Evolutionary conservation across 2,888 invertebrate genomes (phyloP).

Genomic region (Hyles lineata): DNA sequence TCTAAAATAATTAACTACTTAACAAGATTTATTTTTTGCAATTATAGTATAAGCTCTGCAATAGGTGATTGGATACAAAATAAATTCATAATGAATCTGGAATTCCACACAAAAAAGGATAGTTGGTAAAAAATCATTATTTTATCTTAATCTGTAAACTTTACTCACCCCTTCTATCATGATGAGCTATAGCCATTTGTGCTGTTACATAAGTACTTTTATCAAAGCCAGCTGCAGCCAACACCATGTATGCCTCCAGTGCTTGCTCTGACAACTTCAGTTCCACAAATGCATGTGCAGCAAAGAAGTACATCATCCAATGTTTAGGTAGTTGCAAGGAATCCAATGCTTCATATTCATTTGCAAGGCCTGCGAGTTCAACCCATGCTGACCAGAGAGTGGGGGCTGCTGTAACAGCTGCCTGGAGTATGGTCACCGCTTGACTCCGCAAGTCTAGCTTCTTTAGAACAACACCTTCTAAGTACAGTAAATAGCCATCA

Average conservation of each 20-base stretch:
- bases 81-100: too few species aligned
- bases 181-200: constrained; percentile 96
- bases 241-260: constrained; percentile 90
- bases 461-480: constrained; percentile 96
- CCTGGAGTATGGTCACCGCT: constrained; percentile 91
- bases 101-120: too few species aligned
- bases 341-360: constrained; percentile 90
- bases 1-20: too few species aligned
- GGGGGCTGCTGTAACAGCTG: constrained; percentile 91
- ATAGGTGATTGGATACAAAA: too few species aligned
- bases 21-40: too few species aligned
- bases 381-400: constrained; percentile 98
- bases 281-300: constrained; percentile 95
- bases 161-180: constrained; percentile 92
- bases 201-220: constrained; percentile 95
- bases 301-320: constrained; percentile 97
- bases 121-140: too few species aligned
- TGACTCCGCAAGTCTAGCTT: constrained; percentile 91
- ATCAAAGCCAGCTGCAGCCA: constrained; percentile 92
- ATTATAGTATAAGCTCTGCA: too few species aligned
- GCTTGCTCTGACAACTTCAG: constrained; percentile 96
- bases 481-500: constrained; percentile 94
- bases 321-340: constrained; percentile 90
- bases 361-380: constrained; percentile 93
- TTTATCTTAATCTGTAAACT: neutral